Percentiles rank a stretch among this genome's conserved stretches.
Evolutionary conservation across 1,140 invertebrate species (phyloP).

Genomic region (Pseudomyrmex gracilis): DNA sequence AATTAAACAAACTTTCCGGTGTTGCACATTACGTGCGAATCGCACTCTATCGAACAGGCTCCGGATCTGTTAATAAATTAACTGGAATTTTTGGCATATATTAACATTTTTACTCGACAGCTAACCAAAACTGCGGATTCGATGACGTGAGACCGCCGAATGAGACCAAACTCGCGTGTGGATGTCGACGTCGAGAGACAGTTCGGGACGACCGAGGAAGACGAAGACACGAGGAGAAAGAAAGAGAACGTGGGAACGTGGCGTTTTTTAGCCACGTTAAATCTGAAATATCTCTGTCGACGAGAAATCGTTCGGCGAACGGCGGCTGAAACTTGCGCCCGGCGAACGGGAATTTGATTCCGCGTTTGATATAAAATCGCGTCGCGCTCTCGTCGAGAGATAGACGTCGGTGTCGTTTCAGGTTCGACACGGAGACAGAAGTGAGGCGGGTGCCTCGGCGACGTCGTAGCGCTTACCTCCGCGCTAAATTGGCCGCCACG

Average conservation of each 20-base stretch:
- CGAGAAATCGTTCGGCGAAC: not conserved
- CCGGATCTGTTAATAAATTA: not conserved
- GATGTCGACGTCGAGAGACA: not conserved
- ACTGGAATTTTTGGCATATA: not conserved
- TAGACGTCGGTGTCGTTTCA: not conserved
- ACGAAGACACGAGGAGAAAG: too few species aligned
- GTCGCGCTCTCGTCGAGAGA: not conserved
- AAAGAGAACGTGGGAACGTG: too few species aligned
- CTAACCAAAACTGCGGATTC: not conserved
- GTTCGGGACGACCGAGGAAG: too few species aligned
- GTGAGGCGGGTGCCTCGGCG: not conserved
- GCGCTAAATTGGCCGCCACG: constrained; percentile 17
- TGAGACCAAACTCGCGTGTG: not conserved
- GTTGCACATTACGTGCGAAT: too few species aligned
- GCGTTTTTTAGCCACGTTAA: not conserved
- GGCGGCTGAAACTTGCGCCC: not conserved
- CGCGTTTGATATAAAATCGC: not conserved
- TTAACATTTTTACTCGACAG: not conserved
- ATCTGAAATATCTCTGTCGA: not conserved
- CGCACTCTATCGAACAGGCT: too few species aligned
- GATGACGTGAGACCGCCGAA: not conserved
- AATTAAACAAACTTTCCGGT: too few species aligned
- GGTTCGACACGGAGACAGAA: constrained; percentile 1
- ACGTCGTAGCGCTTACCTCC: constrained; percentile 18
- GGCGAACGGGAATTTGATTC: not conserved